These are phyloP conservation scores for Alcis repandata DNA, from an alignment of 2,888 invertebrate genomes.

Conservation along the genomic window DNA sequence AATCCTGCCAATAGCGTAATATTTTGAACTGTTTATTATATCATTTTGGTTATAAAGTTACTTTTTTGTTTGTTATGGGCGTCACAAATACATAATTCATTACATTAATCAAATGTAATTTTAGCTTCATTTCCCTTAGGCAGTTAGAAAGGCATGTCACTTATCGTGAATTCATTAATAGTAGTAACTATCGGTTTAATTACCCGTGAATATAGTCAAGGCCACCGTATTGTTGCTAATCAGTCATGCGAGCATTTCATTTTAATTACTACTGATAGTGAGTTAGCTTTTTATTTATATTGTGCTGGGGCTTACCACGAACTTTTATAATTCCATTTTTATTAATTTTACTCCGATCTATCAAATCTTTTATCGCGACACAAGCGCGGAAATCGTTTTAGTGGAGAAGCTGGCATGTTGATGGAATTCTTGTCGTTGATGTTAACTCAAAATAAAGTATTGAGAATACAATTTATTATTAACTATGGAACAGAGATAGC, in stretches of 20 bases:
- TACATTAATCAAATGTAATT: not conserved
- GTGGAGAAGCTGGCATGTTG: no score
- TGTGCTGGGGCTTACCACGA: not conserved
- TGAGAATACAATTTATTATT: no score
- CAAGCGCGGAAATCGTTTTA: no score
- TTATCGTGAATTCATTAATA: constrained; percentile 1
- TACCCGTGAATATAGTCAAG: constrained; percentile 1
- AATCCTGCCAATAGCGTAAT: no score
- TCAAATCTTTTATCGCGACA: no score
- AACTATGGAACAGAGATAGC: no score
- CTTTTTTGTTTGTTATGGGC: not conserved
- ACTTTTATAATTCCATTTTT: not conserved
- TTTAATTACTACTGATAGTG: constrained; percentile 1
- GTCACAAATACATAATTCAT: no score
- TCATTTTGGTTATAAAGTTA: no score
- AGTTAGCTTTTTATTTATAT: not conserved
- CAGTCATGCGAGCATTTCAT: not conserved
- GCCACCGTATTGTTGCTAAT: no score
- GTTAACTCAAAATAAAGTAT: no score
- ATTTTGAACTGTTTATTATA: no score
- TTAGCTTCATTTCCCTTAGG: not conserved
- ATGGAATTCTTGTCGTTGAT: no score
- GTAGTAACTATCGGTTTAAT: constrained; percentile 8
- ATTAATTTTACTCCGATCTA: not conserved
- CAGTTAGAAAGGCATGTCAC: constrained; percentile 7